Evolutionary conservation across 2,113 vertebrate genomes (phyloP), one percentile per base, ranked within the genome.

Genomic region (Ploceus nigricollis): DNA sequence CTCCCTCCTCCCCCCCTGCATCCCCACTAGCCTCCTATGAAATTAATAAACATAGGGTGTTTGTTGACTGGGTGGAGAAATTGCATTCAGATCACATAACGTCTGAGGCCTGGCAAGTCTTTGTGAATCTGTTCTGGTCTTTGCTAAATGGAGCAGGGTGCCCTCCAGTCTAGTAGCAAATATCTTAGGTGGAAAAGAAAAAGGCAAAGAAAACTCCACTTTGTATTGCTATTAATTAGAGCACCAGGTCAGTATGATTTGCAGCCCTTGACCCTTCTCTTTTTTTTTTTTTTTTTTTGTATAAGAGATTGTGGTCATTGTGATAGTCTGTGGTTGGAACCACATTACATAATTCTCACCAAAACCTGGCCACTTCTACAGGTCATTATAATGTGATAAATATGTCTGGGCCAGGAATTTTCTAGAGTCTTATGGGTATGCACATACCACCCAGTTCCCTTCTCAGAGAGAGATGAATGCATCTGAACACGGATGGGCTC

Each of bases 61-160:
- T 96, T 90, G 65, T 94, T 96, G 92, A 90, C 64, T 87, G 88
- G n/a, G 71, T 89, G 80, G 93, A 93, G 48, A 94, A 97, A 95
- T 95, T 95, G 37, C 79, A 78, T 96, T 96, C 82, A 79, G 82
- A 88, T 96, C 90, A 81, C 92, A 94, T 94, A 86, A 93, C 27
- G 82, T 89, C 92, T 96, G 90, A 90, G 68, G 80, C 92, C 93
- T 92, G 76, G 79, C 85, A 92, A 87, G 63, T 42, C 66, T 82
- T 53, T 61, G 48, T 80, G 82, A 81, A 66, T 80, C 51, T 94
- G 60, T 92, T 91, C 72, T 80, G 75, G 57, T 82, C 89, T 95
- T 87, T 82, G 78, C 94, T 95, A 89, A 92, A 88, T 7, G 31
- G 76, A 92, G 56, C 47, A 92, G 71, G 27, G 44, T 95, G 72